phyloP scores from a whole-genome alignment of 2,888 invertebrate genomes.

The Agrotis segetum region DNA sequence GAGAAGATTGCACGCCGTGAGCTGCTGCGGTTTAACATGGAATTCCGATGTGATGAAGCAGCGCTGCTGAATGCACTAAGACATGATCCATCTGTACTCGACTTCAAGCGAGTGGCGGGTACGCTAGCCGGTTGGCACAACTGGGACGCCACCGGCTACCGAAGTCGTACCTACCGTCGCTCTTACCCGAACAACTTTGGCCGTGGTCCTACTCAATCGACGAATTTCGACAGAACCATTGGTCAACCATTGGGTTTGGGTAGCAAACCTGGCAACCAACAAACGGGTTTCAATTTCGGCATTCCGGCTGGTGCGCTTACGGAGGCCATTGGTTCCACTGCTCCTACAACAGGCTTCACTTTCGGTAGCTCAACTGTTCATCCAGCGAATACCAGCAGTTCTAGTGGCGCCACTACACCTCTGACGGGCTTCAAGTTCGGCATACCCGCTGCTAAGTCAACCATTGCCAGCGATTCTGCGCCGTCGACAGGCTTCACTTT shows the following conservation, averaged over 20 bases:
- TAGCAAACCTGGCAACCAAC: background rate
- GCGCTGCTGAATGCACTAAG: constrained; percentile 41
- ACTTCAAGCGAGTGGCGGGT: constrained; percentile 52
- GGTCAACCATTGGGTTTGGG: background rate
- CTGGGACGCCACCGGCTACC: background rate
- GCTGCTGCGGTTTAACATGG: constrained; percentile 36
- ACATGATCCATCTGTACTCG: constrained; percentile 26
- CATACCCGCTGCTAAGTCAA: background rate
- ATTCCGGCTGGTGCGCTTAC: background rate
- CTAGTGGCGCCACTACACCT: no score
- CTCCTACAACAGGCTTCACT: background rate
- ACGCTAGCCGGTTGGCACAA: constrained; percentile 22
- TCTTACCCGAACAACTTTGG: background rate
- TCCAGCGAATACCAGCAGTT: no score
- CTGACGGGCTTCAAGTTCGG: background rate
- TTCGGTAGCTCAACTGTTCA: background rate
- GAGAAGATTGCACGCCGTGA: constrained; percentile 44
- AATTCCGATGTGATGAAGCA: constrained; percentile 40
- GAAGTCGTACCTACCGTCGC: background rate
- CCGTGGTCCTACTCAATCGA: background rate
- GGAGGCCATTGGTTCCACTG: no score
- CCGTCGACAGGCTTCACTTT: background rate
- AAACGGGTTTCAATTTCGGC: background rate
- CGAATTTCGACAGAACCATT: background rate
- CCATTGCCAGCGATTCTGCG: no score